Evolutionary conservation across 1,140 invertebrate species (phyloP).

Genomic region (Heliconius hewitsoni): DNA sequence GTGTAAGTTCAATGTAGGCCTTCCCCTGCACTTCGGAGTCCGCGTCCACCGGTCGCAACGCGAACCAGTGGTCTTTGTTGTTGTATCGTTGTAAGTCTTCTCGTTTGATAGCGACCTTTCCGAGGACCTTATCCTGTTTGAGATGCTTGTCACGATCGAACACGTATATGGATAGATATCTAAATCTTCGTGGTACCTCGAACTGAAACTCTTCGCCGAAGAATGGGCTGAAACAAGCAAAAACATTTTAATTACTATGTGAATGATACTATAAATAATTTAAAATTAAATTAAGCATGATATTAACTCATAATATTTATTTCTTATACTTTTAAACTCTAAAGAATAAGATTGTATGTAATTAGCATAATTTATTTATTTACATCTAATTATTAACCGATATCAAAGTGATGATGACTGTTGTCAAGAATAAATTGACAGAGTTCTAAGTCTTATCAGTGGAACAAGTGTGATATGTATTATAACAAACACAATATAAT

Average conservation of each 20-base stretch:
- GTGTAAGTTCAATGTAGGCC: constrained; percentile 87
- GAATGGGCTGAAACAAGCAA: constrained; percentile 87
- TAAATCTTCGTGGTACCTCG: constrained; percentile 93
- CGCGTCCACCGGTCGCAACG: constrained; percentile 90
- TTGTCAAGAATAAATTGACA: constrained; percentile 14
- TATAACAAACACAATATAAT: constrained; percentile 16
- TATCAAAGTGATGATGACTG: constrained; percentile 12
- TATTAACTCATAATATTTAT: no score
- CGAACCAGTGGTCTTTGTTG: constrained; percentile 96
- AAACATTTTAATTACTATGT: no score
- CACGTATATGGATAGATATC: constrained; percentile 93
- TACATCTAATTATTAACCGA: neutral
- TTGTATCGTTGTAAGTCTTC: constrained; percentile 93
- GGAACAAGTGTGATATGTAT: constrained; percentile 24
- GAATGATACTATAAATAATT: no score
- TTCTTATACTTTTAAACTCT: neutral
- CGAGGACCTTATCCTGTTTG: constrained; percentile 92
- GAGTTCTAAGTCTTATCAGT: constrained; percentile 27
- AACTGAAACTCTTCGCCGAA: constrained; percentile 96
- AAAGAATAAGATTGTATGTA: neutral
- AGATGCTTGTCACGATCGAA: constrained; percentile 91
- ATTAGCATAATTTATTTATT: neutral
- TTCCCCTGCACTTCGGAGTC: constrained; percentile 95
- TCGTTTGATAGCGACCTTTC: constrained; percentile 93
- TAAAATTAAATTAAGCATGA: neutral